Evolutionary conservation across 1,140 invertebrate species (phyloP).

Genomic region (Bombus vancouverensis): DNA sequence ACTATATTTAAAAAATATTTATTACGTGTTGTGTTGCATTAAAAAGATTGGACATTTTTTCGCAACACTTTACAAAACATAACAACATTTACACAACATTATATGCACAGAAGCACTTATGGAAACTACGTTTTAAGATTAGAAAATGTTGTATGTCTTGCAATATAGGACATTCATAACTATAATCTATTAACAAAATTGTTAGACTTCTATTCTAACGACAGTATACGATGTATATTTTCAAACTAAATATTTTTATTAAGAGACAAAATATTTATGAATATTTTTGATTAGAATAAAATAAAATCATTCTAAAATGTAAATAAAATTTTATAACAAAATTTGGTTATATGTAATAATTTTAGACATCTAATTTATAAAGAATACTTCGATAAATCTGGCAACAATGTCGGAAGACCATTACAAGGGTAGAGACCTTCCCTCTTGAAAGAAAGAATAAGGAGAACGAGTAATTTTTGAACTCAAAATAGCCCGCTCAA

Average conservation of each 20-base stretch:
- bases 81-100: not conserved
- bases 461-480: conserved; percentile 45
- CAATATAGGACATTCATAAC: not conserved
- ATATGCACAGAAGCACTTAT: not conserved
- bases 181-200: not conserved
- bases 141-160: not conserved
- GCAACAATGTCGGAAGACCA: conserved; percentile 69
- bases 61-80: not conserved
- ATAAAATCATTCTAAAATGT: not conserved
- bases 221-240: not conserved
- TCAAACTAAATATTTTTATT: not conserved
- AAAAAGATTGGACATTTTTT: not conserved
- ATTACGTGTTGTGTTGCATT: no score
- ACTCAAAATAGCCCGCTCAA: conserved; percentile 37
- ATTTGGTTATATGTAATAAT: not conserved
- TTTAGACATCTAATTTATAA: not conserved
- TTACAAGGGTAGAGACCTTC: conserved; percentile 69
- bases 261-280: not conserved
- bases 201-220: not conserved
- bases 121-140: not conserved
- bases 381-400: conserved; percentile 57
- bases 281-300: not conserved
- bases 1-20: not conserved
- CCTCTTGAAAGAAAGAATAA: conserved; percentile 66
- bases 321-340: not conserved